These are phyloP conservation scores for Lasioglossum baleicum DNA, from an alignment of 1,140 invertebrate species.

Conservation along the genomic window DNA sequence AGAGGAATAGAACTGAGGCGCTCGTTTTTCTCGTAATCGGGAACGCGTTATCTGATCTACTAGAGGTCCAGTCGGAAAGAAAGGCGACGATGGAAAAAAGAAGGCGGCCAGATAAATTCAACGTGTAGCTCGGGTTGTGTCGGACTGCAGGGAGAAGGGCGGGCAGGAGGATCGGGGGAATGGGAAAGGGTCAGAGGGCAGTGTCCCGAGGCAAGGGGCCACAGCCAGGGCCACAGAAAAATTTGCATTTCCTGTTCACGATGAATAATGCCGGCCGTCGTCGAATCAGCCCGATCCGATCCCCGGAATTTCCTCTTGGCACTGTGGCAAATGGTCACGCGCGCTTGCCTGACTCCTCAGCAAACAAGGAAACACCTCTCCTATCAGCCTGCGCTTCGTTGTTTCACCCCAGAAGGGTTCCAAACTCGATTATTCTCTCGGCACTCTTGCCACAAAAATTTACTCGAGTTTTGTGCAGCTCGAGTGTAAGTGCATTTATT, in stretches of 20 bases:
- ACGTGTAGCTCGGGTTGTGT: neutral
- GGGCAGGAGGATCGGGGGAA: neutral
- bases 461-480: too few species aligned
- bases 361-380: too few species aligned
- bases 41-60: neutral
- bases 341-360: neutral
- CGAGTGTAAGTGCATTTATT: too few species aligned
- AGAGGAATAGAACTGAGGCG: too few species aligned
- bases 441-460: too few species aligned
- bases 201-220: slow-evolving; percentile 48
- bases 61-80: neutral
- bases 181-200: slow-evolving; percentile 64
- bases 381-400: too few species aligned
- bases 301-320: slow-evolving; percentile 25
- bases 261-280: slow-evolving; percentile 63
- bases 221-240: slow-evolving; percentile 40
- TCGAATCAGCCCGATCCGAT: slow-evolving; percentile 32
- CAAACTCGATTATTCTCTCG: too few species aligned
- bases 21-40: neutral
- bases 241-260: slow-evolving; percentile 70
- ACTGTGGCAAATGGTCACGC: neutral
- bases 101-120: neutral
- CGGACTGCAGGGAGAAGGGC: neutral
- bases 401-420: too few species aligned
- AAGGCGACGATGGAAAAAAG: neutral